Percentiles rank a stretch among this genome's conserved stretches.
Conservation (phyloP, 2,888 invertebrate genomes). For the Elmis aenea region DNA sequence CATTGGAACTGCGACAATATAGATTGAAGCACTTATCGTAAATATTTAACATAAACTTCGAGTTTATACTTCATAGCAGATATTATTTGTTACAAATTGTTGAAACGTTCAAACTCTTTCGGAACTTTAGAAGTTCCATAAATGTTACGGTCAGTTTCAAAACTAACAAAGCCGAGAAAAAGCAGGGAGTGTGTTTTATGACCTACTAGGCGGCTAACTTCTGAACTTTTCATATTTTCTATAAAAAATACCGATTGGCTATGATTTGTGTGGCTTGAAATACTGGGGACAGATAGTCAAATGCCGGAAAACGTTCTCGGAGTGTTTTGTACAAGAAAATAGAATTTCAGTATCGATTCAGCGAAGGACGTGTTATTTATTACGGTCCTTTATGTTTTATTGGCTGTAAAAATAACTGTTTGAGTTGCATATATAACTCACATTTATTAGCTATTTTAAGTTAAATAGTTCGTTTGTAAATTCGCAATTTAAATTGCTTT, state of each 20-base stretch:
- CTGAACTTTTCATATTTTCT: conserved; percentile 31
- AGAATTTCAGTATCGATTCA: no score
- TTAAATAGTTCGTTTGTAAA: no score
- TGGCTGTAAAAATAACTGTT: no score
- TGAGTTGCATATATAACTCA: no score
- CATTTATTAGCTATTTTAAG: no score
- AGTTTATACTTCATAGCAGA: conserved; percentile 5
- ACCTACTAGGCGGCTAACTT: conserved; percentile 28
- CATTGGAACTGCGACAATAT: no score
- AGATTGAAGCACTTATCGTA: conserved; percentile 23
- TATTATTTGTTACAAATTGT: conserved; percentile 18
- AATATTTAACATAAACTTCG: not conserved
- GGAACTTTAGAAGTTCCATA: conserved; percentile 24
- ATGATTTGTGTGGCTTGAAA: conserved; percentile 11
- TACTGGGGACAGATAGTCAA: not conserved
- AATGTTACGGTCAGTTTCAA: conserved; percentile 34
- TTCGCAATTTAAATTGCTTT: no score
- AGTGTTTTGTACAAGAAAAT: not conserved
- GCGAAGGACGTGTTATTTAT: not conserved
- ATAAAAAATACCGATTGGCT: conserved; percentile 13
- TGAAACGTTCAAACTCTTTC: conserved; percentile 19
- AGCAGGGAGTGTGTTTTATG: conserved; percentile 32
- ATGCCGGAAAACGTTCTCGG: not conserved
- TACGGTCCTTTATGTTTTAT: not conserved
- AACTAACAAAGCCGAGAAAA: conserved; percentile 21